Evolutionary conservation across 2,113 vertebrate species (phyloP).

Genomic region (Elephas maximus): DNA sequence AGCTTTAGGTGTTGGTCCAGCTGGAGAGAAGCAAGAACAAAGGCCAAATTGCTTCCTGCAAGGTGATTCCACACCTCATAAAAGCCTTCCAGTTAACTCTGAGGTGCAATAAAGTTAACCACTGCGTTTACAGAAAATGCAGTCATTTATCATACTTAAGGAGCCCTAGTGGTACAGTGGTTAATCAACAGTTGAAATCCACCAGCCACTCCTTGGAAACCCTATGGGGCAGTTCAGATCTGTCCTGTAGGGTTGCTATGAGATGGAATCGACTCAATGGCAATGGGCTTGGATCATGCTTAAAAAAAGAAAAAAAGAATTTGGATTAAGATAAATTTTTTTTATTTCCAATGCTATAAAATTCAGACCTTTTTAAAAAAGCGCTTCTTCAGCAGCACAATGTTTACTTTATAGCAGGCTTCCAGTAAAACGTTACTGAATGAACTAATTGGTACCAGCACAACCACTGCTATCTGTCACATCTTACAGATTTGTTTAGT

Average conservation of each 20-base stretch:
- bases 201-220: no score
- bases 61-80: no score
- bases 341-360: conserved; percentile 46
- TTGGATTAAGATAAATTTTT: neutral
- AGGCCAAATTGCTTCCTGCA: neutral
- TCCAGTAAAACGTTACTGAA: conserved; percentile 19
- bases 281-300: neutral
- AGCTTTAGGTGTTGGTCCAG: neutral
- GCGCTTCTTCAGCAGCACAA: neutral
- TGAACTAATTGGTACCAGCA: neutral
- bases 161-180: no score
- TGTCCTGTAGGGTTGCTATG: no score
- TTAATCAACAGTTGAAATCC: no score
- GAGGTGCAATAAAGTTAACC: conserved; percentile 3
- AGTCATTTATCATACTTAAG: neutral
- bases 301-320: conserved; percentile 26
- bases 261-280: no score
- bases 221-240: no score
- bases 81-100: neutral
- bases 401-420: neutral
- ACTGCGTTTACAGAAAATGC: neutral
- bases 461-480: neutral
- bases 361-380: neutral
- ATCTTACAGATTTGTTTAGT: neutral
- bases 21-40: neutral